A percentile compares a stretch with the other conserved stretches of the same genome.
These are phyloP conservation scores for Ectemnius cavifrons DNA, from an alignment of 2,888 invertebrate species.

Conservation along the genomic window DNA sequence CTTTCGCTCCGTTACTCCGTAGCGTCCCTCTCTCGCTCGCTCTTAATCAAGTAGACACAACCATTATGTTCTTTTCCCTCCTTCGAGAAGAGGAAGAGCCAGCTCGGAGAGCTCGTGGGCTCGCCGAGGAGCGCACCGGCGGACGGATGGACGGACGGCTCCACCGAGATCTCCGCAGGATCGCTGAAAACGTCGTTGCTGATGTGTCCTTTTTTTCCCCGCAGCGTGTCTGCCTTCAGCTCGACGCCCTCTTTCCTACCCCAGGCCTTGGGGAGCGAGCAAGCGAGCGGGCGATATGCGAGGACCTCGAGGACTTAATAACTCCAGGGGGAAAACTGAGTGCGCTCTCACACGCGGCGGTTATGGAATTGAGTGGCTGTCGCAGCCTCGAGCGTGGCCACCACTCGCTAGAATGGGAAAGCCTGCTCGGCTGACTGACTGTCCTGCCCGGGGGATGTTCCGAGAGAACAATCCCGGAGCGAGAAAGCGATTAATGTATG, in stretches of 20 bases:
- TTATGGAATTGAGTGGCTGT: slow-evolving; percentile 42
- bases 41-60: slow-evolving; percentile 44
- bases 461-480: slow-evolving; percentile 15
- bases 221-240: not conserved
- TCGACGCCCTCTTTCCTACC: slow-evolving; percentile 12
- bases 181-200: slow-evolving; percentile 31
- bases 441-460: slow-evolving; percentile 18
- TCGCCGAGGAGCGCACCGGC: not conserved
- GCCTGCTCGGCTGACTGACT: slow-evolving; percentile 11
- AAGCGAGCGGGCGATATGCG: not conserved
- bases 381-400: slow-evolving; percentile 27
- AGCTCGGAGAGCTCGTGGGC: slow-evolving; percentile 9
- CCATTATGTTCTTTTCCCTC: slow-evolving; percentile 35
- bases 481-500: slow-evolving; percentile 69
- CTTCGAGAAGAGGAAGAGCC: slow-evolving; percentile 11
- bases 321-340: slow-evolving; percentile 34
- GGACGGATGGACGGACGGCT: slow-evolving; percentile 8
- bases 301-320: slow-evolving; percentile 55
- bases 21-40: slow-evolving; percentile 28
- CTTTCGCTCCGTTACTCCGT: slow-evolving; percentile 20
- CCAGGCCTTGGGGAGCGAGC: slow-evolving; percentile 5
- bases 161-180: slow-evolving; percentile 6
- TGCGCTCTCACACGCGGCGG: slow-evolving; percentile 15
- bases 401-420: not conserved
- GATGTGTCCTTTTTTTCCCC: slow-evolving; percentile 6